Evolutionary conservation across 1,140 invertebrate genomes (phyloP).

Genomic region (Lerema accius): DNA sequence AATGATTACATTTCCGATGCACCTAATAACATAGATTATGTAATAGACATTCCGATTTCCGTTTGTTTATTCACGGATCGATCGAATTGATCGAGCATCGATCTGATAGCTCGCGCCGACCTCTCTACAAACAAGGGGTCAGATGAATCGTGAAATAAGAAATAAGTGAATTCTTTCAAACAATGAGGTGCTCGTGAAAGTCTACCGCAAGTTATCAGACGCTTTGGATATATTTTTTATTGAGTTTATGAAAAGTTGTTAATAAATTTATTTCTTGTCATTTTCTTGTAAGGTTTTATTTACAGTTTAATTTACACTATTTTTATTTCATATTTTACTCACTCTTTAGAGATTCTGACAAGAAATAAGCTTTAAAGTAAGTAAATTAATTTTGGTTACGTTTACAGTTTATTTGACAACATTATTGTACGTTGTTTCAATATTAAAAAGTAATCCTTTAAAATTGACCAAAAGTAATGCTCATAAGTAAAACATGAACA

Average conservation of each 20-base stretch:
- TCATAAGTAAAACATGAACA: too few species aligned
- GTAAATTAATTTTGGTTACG: too few species aligned
- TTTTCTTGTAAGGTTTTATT: too few species aligned
- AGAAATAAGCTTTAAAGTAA: too few species aligned
- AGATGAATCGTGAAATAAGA: constrained; percentile 65
- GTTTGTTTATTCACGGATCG: constrained; percentile 49
- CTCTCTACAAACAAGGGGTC: constrained; percentile 55
- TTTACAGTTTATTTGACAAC: too few species aligned
- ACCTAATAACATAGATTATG: constrained; percentile 12
- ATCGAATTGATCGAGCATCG: constrained; percentile 54
- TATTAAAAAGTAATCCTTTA: too few species aligned
- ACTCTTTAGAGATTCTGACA: too few species aligned
- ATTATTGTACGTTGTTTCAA: too few species aligned
- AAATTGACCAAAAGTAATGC: too few species aligned
- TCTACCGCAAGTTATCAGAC: constrained; percentile 4
- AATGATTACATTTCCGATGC: too few species aligned
- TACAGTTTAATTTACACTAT: too few species aligned
- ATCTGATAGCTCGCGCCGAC: constrained; percentile 59
- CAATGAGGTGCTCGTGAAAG: constrained; percentile 33
- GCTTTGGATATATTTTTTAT: background rate
- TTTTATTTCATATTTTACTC: too few species aligned
- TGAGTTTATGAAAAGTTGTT: background rate
- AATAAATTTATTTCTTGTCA: constrained; percentile 1
- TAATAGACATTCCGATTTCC: constrained; percentile 12
- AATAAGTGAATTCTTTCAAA: constrained; percentile 46